These are phyloP conservation scores for Drosophila fulvimacula DNA, from an alignment of 2,888 invertebrate species.

Conservation along the genomic window DNA sequence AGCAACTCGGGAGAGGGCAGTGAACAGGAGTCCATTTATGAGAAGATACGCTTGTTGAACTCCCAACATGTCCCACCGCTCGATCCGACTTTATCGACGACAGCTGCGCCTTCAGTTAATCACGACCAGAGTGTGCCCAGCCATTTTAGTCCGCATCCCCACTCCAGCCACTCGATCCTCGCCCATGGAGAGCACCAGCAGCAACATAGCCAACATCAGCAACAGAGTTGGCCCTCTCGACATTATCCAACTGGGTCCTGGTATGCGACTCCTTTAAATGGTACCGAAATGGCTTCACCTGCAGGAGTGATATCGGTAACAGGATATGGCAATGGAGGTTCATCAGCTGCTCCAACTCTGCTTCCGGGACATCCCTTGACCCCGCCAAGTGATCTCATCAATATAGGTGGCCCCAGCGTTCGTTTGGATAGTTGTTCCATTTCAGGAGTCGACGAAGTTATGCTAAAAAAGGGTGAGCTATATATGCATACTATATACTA, in stretches of 20 bases:
- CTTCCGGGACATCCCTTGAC: conserved; percentile 47
- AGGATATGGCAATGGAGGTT: conserved; percentile 17
- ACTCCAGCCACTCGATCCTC: conserved; percentile 35
- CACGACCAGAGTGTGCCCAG: conserved; percentile 53
- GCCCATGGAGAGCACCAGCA: conserved; percentile 47
- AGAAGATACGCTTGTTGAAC: conserved; percentile 82
- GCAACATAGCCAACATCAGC: conserved; percentile 52
- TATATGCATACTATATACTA: too few relatives aligned
- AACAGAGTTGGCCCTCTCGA: conserved; percentile 80
- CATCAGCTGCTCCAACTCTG: conserved; percentile 1
- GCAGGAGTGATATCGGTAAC: conserved; percentile 16
- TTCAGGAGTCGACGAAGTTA: conserved; percentile 65
- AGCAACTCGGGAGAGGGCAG: conserved; percentile 72
- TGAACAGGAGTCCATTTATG: conserved; percentile 79
- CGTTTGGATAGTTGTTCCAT: conserved; percentile 59
- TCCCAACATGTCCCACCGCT: conserved; percentile 58
- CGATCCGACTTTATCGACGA: conserved; percentile 27
- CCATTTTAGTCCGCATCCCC: conserved; percentile 54
- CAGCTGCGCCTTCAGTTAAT: conserved; percentile 43
- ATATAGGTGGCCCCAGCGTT: conserved; percentile 23
- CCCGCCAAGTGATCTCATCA: conserved; percentile 55
- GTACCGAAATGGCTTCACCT: conserved; percentile 47
- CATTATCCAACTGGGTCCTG: conserved; percentile 80
- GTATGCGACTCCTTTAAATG: conserved; percentile 82
- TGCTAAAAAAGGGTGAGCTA: conserved; percentile 78